Evolutionary conservation across 2,797 vertebrate species (phyloP).

Genomic region (Chromobotia macracanthus): DNA sequence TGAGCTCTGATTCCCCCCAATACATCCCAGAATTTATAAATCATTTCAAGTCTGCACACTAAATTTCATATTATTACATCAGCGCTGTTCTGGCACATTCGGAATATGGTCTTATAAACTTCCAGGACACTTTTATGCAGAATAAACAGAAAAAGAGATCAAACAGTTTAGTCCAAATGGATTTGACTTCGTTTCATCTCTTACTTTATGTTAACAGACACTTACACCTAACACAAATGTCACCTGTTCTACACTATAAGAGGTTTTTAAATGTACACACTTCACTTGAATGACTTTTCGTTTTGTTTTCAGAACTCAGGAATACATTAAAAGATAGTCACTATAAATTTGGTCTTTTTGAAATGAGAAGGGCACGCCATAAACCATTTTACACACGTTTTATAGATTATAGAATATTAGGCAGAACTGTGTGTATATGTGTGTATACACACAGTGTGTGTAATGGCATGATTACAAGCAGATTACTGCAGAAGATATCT

Average conservation of each 20-base stretch:
- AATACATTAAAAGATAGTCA: not conserved
- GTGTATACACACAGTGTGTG: no score
- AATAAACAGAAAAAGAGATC: not conserved
- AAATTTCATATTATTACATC: slow-evolving; percentile 25
- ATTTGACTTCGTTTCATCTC: not conserved
- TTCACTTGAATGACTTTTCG: not conserved
- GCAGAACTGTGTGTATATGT: not conserved
- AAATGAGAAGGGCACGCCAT: not conserved
- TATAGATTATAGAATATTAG: slow-evolving; percentile 11
- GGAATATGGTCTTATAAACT: not conserved
- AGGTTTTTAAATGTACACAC: not conserved
- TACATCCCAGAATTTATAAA: not conserved
- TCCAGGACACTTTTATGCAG: not conserved
- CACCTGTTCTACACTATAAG: not conserved
- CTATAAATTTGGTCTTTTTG: not conserved
- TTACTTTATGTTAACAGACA: not conserved
- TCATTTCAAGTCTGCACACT: not conserved
- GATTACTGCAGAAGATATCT: slow-evolving; percentile 46
- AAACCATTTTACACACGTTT: not conserved
- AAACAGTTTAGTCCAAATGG: not conserved
- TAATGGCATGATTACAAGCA: slow-evolving; percentile 29
- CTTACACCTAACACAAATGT: not conserved
- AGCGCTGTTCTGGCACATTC: not conserved
- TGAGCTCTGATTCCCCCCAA: not conserved
- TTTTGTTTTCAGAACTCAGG: not conserved